Base-by-base conservation (phyloP, 1,140 invertebrate species). In the Polypedilum pembai region DNA sequence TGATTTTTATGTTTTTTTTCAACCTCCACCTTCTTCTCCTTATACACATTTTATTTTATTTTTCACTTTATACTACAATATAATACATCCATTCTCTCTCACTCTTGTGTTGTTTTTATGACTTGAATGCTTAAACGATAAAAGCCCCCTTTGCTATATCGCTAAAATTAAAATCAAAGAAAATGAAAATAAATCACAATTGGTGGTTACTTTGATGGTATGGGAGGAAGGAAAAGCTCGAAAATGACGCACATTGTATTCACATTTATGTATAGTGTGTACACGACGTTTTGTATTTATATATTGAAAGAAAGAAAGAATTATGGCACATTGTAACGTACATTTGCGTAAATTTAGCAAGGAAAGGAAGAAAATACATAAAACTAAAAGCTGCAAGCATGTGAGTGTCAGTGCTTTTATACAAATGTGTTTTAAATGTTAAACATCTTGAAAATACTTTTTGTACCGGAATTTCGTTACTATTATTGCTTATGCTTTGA, bases 131-230 rank as follows among this genome's bases (percentile, higher is more conserved):
- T 69, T 69, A 20, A 20, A 18, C 17, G 65, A 69, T 21, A 18
- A 18, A 69, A 8, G 65, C 65, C 20, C 40, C 41, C 45, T n/a
- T 12, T 1, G 18, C 17, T 18, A 21, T 69, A 69, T 18, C 65
- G 65, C 65, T 20, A 18, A 69, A 69, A 69, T 69, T 69, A 69
- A 69, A 69, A 69, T 69, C 65, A 69, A 21, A 56, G 45, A 56
- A 69, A 69, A 69, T 69, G 17, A 69, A 69, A 69, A 69, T 69
- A 69, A 69, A 69, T 69, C 65, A 69, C 65, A 69, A 20, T 69
- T 21, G 65, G 65, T 18, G 65, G 65, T 56, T 56, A n/a, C 15
- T 56, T 56, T n/a, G 45, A 56, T 56, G 45, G 45, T 56, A n/a
- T 45, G 8, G 3, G 45, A 56, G 12, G n/a, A 56, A n/a, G 41